phyloP scores from a whole-genome alignment of 2,113 vertebrate species.

The Alligator sinensis region DNA sequence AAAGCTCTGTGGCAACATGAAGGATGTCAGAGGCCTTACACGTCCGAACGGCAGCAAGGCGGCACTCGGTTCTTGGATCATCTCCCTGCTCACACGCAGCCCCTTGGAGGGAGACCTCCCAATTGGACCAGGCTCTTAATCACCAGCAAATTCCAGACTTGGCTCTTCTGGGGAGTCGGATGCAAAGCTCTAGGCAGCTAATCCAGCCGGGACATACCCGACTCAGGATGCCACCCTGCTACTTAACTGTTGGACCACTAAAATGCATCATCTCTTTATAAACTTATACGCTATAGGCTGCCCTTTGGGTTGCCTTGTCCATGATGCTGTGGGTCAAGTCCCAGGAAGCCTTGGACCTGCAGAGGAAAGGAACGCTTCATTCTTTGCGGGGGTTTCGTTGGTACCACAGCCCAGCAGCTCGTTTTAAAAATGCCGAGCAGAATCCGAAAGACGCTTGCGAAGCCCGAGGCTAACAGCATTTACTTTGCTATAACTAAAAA shows the following conservation, averaged over 20 bases:
- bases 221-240: background rate
- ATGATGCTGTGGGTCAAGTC: background rate
- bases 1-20: no score
- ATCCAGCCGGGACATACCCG: background rate
- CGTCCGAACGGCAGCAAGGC: no score
- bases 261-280: background rate
- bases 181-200: background rate
- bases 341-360: background rate
- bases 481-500: fast-evolving
- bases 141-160: fast-evolving
- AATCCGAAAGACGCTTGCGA: background rate
- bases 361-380: background rate
- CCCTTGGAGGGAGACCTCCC: background rate
- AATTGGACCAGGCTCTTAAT: fast-evolving
- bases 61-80: no score
- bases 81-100: background rate
- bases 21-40: no score
- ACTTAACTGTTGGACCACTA: background rate
- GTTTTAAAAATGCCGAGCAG: background rate
- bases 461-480: background rate
- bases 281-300: background rate
- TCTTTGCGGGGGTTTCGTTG: fast-evolving
- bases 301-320: background rate
- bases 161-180: background rate
- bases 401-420: background rate